phyloP scores from a whole-genome alignment of 2,113 vertebrate genomes.

The Nannobrachium achirus region DNA sequence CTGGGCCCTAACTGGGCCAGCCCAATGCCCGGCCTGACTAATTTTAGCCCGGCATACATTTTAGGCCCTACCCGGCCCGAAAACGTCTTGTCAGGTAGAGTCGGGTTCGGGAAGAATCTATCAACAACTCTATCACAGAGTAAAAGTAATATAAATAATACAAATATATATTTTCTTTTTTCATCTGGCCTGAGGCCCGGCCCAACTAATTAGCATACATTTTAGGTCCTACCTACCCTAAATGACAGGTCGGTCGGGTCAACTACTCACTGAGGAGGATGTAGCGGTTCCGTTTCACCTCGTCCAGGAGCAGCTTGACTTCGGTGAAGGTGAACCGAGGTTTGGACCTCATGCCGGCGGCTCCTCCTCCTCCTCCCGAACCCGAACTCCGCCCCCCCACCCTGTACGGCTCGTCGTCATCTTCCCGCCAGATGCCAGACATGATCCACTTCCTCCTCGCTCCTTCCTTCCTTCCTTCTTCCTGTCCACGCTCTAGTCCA shows the following conservation, averaged over 20 bases:
- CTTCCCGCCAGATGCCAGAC: conserved; percentile 49
- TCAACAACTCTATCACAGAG: too few species aligned
- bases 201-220: too few species aligned
- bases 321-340: conserved; percentile 67
- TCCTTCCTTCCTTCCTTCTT: neutral
- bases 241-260: too few species aligned
- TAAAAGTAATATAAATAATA: too few species aligned
- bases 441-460: neutral
- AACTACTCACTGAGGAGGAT: conserved; percentile 74
- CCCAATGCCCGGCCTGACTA: too few species aligned
- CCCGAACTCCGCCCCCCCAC: conserved; percentile 26
- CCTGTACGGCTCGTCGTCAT: conserved; percentile 33
- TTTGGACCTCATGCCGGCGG: conserved; percentile 44
- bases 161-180: too few species aligned
- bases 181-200: too few species aligned
- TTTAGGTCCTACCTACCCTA: neutral
- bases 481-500: neutral
- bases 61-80: too few species aligned
- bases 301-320: conserved; percentile 65
- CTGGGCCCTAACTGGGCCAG: too few species aligned
- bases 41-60: too few species aligned
- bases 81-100: too few species aligned
- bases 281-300: conserved; percentile 70
- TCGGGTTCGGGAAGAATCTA: too few species aligned
- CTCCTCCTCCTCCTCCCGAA: neutral